These are phyloP conservation scores for Crax fasciolata DNA, from an alignment of 2,797 vertebrate genomes.

Conservation along the genomic window DNA sequence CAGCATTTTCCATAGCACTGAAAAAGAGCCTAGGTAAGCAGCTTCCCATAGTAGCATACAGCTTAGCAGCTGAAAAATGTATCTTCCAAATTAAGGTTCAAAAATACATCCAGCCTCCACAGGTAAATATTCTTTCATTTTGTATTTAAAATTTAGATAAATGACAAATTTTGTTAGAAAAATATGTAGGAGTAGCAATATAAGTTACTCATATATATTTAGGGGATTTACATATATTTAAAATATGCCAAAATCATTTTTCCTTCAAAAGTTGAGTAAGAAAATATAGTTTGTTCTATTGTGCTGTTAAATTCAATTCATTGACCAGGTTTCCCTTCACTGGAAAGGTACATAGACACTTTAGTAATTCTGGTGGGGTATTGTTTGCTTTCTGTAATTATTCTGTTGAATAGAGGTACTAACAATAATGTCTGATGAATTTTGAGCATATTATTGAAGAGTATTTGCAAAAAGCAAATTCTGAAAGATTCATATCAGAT, in stretches of 20 bases:
- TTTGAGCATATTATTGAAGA: slow-evolving; percentile 31
- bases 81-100: neutral
- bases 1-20: neutral
- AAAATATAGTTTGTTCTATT: slow-evolving; percentile 22
- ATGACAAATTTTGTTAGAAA: neutral
- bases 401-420: slow-evolving; percentile 43
- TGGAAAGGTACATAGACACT: slow-evolving; percentile 30
- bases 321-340: slow-evolving; percentile 4
- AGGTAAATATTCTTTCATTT: neutral
- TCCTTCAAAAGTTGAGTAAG: slow-evolving; percentile 3
- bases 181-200: neutral
- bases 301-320: slow-evolving; percentile 23
- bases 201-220: neutral
- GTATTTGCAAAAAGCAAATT: slow-evolving; percentile 61
- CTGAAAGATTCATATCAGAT: neutral
- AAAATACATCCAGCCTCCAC: neutral
- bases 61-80: neutral
- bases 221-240: neutral
- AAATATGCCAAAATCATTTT: neutral
- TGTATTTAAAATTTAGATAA: slow-evolving; percentile 3
- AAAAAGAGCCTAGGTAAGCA: neutral
- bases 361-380: neutral
- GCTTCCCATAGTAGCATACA: neutral
- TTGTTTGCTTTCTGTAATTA: slow-evolving; percentile 56
- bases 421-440: neutral